Base-by-base conservation (phyloP, 1,140 invertebrate genomes). In the Argopecten irradians region DNA sequence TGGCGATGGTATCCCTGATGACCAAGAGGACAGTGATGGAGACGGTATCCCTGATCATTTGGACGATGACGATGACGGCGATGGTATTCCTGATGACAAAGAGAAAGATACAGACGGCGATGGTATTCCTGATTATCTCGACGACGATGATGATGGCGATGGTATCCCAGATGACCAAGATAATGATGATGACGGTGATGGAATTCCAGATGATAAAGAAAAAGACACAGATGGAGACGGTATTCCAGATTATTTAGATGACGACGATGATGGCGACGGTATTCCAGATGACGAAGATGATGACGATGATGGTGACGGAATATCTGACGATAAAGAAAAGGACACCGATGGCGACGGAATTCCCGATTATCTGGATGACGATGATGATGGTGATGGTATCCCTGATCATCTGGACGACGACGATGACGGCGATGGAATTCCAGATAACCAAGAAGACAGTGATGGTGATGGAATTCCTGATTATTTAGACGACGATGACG, bases 51-150 rank as follows among this genome's bases (percentile, higher is more conserved):
- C 92, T 36, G 94, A 94, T 82, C 28, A 92, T 88, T 33, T 90
- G 34, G 93, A 93, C 46, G 87, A 94, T 84, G 91, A 91, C 36
- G 93, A 94, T 89, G 92, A 90, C 19, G 89, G 91, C 86, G 93
- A 94, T 89, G 93, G 93, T 85, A 95, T 94, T 43, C 94, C 94
- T 0, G 93, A 95, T 36, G 92, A 94, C 86, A 71, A 93, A 35
- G 94, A 95, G 43, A 91, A 95, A 89, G 95, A 95, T 91, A 92
- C 36, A 91, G 93, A 94, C 86, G 91, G 91, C 34, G 93, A 95
- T 91, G 94, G 94, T 33, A 93, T 94, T 16, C 92, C 91, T 3
- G 92, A 93, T 90, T 55, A 93, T 82, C n/a, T 89, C 28, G 93
- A 93, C 55, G 90, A 93, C 84, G 92, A 94, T 82, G 88, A 87